phyloP scores from a whole-genome alignment of 2,888 invertebrate species.

The Epinotia nisella region DNA sequence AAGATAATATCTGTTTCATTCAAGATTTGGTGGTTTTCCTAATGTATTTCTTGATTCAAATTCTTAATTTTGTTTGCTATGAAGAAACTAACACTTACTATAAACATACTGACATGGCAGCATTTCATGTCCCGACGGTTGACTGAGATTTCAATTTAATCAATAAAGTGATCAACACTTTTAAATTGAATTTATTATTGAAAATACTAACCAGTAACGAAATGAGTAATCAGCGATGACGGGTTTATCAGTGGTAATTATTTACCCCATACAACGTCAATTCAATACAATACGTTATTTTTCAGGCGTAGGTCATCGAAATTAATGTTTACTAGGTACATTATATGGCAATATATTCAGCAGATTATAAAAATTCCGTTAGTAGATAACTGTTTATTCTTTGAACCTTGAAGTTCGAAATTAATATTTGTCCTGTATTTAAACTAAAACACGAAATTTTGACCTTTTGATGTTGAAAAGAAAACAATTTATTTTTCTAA shows the following conservation, averaged over 20 bases:
- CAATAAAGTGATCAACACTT: not conserved
- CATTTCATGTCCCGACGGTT: slow-evolving; percentile 17
- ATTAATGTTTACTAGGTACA: no score
- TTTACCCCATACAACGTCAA: not conserved
- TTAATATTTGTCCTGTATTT: no score
- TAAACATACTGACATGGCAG: slow-evolving; percentile 8
- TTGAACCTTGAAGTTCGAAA: no score
- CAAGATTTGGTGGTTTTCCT: no score
- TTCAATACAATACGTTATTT: not conserved
- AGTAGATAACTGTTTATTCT: no score
- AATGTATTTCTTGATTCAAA: no score
- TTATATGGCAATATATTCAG: no score
- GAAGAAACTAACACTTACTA: not conserved
- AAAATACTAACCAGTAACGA: not conserved
- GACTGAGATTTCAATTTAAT: slow-evolving; percentile 18
- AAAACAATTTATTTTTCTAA: not conserved
- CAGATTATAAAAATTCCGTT: no score
- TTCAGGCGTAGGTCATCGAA: not conserved
- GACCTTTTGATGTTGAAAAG: no score
- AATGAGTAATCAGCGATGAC: not conserved
- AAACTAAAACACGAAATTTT: no score
- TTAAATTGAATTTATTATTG: not conserved
- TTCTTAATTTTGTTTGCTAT: no score
- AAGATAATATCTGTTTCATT: no score
- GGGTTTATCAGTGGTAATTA: not conserved